Percentiles rank a stretch among this genome's conserved stretches.
These are phyloP conservation scores for Druceiella hillmani DNA, from an alignment of 2,888 invertebrate species.

Conservation along the genomic window DNA sequence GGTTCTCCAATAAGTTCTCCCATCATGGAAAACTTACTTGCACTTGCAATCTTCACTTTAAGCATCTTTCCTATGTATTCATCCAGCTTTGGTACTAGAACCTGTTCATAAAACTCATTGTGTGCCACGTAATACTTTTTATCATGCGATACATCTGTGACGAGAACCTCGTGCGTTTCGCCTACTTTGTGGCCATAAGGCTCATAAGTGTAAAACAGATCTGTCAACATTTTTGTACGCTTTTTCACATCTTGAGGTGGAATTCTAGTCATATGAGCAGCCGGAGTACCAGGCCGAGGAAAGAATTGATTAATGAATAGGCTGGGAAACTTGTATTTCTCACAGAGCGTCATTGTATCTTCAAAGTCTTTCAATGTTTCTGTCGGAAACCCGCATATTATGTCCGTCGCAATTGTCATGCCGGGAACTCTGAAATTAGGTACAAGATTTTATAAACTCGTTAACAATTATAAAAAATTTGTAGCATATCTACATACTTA, in stretches of 20 bases:
- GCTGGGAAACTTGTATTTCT: slow-evolving; percentile 83
- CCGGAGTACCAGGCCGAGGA: slow-evolving; percentile 93
- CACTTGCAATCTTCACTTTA: slow-evolving; percentile 64
- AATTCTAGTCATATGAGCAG: slow-evolving; percentile 80
- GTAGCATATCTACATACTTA: no score
- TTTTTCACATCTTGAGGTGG: slow-evolving; percentile 84
- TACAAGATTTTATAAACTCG: no score
- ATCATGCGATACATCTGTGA: slow-evolving; percentile 92
- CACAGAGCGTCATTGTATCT: slow-evolving; percentile 78
- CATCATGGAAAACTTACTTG: slow-evolving; percentile 74
- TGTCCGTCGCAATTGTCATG: slow-evolving; percentile 93
- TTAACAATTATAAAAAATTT: no score
- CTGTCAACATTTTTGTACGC: slow-evolving; percentile 81
- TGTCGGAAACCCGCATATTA: slow-evolving; percentile 98
- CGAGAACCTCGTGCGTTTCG: slow-evolving; percentile 69
- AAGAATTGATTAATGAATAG: slow-evolving; percentile 98
- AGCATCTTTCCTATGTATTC: slow-evolving; percentile 79
- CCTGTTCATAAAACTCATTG: slow-evolving; percentile 92
- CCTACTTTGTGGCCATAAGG: slow-evolving; percentile 72
- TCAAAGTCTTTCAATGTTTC: slow-evolving; percentile 89
- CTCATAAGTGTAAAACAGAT: slow-evolving; percentile 84
- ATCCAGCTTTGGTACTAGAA: slow-evolving; percentile 73
- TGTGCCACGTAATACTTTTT: slow-evolving; percentile 88
- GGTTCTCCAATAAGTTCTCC: slow-evolving; percentile 59
- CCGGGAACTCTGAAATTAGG: slow-evolving; percentile 76